Conservation (phyloP, 2,113 vertebrate genomes). For the Fukomys damarensis region DNA sequence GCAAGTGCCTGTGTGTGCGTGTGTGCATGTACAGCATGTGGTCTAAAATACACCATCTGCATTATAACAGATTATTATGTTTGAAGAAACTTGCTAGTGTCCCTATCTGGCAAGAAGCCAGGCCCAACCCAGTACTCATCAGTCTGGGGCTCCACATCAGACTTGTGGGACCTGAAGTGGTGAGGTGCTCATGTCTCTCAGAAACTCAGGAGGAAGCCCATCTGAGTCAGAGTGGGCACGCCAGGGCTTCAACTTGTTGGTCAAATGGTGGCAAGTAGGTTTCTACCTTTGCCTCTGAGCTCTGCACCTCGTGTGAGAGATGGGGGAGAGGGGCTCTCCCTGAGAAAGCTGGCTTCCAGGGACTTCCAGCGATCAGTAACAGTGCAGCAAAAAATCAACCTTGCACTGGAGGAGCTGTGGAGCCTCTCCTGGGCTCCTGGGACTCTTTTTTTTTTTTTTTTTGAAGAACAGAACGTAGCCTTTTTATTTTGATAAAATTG, state of each 20-base stretch:
- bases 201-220: background rate
- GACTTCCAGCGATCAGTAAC: no score
- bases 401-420: background rate
- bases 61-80: background rate
- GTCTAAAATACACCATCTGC: background rate
- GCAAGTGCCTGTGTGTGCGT: no score
- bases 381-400: accelerated
- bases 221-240: background rate
- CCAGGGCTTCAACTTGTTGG: background rate
- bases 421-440: background rate
- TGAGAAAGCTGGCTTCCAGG: background rate
- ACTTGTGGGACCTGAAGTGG: background rate
- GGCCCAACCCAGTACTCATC: background rate
- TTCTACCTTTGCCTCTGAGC: background rate
- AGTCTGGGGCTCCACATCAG: background rate
- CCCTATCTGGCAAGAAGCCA: no score
- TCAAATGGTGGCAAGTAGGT: background rate
- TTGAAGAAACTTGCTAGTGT: background rate
- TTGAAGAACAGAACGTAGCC: no score
- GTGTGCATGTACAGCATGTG: background rate
- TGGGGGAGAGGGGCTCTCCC: background rate
- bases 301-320: background rate
- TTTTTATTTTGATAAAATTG: no score
- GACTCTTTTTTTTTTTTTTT: no score
- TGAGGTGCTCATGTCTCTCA: background rate